phyloP scores from a whole-genome alignment of 2,888 invertebrate species.

The Lottia scabra region DNA sequence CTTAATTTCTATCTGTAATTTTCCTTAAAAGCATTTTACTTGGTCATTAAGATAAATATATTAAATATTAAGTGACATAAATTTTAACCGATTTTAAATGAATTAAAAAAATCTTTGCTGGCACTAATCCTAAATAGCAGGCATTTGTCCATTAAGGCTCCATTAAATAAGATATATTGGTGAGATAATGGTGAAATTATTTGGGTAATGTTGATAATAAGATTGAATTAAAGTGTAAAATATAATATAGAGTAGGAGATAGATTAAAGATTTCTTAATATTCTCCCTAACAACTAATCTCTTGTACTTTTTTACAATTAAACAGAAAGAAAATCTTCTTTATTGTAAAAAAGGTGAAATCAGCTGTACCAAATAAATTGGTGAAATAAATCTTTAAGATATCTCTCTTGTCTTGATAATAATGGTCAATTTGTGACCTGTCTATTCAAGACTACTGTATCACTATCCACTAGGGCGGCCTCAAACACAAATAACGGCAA shows the following conservation, averaged over 20 bases:
- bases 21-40: no score
- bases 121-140: neutral
- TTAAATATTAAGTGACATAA: no score
- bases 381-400: no score
- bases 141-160: slow-evolving; percentile 1
- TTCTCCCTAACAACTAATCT: neutral
- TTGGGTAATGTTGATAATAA: neutral
- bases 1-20: no score
- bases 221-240: neutral
- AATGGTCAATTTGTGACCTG: neutral
- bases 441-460: slow-evolving; percentile 5
- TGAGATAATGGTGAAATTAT: slow-evolving; percentile 4
- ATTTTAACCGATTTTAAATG: no score
- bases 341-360: neutral
- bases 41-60: no score
- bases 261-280: slow-evolving; percentile 5
- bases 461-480: slow-evolving; percentile 4
- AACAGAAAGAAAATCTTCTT: neutral
- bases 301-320: no score
- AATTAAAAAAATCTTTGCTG: neutral
- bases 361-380: neutral
- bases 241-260: neutral
- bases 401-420: neutral
- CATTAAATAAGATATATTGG: neutral
- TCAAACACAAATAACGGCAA: slow-evolving; percentile 4